phyloP scores from a whole-genome alignment of 1,140 invertebrate species.

The Zaprionus nigranus region DNA sequence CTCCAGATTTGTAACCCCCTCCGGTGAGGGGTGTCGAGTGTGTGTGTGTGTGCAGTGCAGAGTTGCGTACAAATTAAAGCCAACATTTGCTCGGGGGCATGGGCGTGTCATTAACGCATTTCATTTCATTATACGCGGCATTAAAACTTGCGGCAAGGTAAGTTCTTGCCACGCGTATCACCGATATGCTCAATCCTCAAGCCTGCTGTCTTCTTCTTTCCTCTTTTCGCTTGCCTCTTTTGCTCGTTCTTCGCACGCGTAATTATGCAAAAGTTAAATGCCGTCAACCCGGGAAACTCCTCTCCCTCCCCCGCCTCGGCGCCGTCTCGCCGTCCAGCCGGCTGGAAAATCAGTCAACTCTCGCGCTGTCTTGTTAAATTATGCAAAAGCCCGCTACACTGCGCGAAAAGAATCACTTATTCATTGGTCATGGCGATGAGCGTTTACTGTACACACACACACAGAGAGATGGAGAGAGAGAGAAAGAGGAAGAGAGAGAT shows the following conservation, averaged over 20 bases:
- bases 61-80: constrained; percentile 45
- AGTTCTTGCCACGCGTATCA: constrained; percentile 38
- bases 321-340: constrained; percentile 54
- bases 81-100: constrained; percentile 57
- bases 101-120: constrained; percentile 57
- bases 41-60: constrained; percentile 11
- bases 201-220: constrained; percentile 15
- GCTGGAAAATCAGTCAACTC: constrained; percentile 66
- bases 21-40: background rate
- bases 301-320: constrained; percentile 1
- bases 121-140: constrained; percentile 5
- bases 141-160: constrained; percentile 47
- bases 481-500: background rate
- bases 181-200: constrained; percentile 1
- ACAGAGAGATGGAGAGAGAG: background rate
- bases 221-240: background rate
- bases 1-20: constrained; percentile 63
- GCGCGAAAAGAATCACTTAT: constrained; percentile 6
- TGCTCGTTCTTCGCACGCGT: constrained; percentile 62
- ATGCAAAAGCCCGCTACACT: constrained; percentile 46
- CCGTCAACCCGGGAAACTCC: constrained; percentile 27
- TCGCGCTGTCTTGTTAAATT: constrained; percentile 67
- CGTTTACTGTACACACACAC: constrained; percentile 25
- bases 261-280: constrained; percentile 80
- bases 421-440: constrained; percentile 45